Evolutionary conservation across 37 sponge, comb jelly and placozoan species (phyloP), one percentile per base, ranked within the genome.

Genomic region (Cliona cf. orientalis): DNA sequence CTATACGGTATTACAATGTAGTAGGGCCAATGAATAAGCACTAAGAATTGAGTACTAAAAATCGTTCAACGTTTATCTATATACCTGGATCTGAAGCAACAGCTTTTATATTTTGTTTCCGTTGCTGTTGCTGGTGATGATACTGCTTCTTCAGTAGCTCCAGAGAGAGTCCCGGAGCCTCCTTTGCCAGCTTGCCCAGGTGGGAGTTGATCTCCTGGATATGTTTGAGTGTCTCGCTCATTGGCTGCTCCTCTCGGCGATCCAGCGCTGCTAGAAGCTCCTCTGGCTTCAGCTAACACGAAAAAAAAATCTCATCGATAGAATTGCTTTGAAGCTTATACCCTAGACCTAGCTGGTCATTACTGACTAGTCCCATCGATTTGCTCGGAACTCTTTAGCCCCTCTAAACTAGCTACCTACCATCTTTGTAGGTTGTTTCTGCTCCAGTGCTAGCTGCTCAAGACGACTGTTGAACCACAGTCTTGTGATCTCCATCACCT

Each of bases 391-490:
- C 4, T 25, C 23, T 6, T 7, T 60, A 37, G 28, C 63, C 17
- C 31, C 9, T 69, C 60, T 74, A 0, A 29, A 38, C 11, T 12
- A 6, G 35, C 7, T 68, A 68, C 69, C 5, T 45, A 71, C 49
- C 28, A 45, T 45, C 29, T 5, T 71, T 42, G 59, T 37, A 0
- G 40, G 3, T 22, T 65, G 42, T 64, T 21, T 42, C 45, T 70
- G 29, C 42, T 63, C 66, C 1, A 32, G 45, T 42, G 65, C 3
- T 26, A 80, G 39, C 2, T 46, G 40, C 25, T 44, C 58, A 25
- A 80, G 49, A 56, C 80, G 28, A 41, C 46, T 14, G n/a, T 28
- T 65, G 57, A 69, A 80, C 80, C 80, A 80, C 57, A 56, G 55
- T 9, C 37, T 39, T 6, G 80, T 80, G 38, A 23, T 66, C 41